A percentile compares a stretch with the other conserved stretches of the same genome.
These are phyloP conservation scores for Clivina fossor DNA, from an alignment of 2,888 invertebrate species.

Conservation along the genomic window DNA sequence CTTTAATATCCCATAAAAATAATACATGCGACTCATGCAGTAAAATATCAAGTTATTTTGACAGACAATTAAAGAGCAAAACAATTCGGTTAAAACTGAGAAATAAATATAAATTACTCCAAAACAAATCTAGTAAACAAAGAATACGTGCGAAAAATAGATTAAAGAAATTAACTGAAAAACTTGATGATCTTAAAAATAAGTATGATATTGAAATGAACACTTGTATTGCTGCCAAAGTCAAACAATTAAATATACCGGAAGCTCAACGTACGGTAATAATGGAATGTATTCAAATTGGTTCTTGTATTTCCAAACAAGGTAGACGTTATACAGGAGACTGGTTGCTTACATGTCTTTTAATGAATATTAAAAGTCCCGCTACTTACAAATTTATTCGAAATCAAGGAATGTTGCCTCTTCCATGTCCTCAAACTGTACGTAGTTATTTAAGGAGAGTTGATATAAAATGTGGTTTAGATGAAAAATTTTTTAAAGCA, in stretches of 20 bases:
- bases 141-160: too few relatives aligned
- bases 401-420: slow-evolving; percentile 20
- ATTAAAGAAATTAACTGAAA: too few relatives aligned
- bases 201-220: too few relatives aligned
- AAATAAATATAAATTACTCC: too few relatives aligned
- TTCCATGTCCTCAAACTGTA: slow-evolving; percentile 22
- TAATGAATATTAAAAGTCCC: slow-evolving; percentile 26
- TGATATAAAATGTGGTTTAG: slow-evolving; percentile 27
- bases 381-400: slow-evolving; percentile 19
- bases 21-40: too few relatives aligned
- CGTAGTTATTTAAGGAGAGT: slow-evolving; percentile 15
- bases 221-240: neutral
- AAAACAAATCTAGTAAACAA: too few relatives aligned
- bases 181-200: too few relatives aligned
- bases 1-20: too few relatives aligned
- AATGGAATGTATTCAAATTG: slow-evolving; percentile 19
- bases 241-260: neutral
- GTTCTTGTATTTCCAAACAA: slow-evolving; percentile 5
- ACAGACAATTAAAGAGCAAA: too few relatives aligned
- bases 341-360: slow-evolving; percentile 24
- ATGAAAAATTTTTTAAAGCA: slow-evolving; percentile 26
- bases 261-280: slow-evolving; percentile 6
- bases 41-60: too few relatives aligned
- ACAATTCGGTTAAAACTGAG: too few relatives aligned
- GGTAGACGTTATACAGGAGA: slow-evolving; percentile 19